These are phyloP conservation scores for Meta bourneti DNA, from an alignment of 2,888 invertebrate species.

Conservation along the genomic window DNA sequence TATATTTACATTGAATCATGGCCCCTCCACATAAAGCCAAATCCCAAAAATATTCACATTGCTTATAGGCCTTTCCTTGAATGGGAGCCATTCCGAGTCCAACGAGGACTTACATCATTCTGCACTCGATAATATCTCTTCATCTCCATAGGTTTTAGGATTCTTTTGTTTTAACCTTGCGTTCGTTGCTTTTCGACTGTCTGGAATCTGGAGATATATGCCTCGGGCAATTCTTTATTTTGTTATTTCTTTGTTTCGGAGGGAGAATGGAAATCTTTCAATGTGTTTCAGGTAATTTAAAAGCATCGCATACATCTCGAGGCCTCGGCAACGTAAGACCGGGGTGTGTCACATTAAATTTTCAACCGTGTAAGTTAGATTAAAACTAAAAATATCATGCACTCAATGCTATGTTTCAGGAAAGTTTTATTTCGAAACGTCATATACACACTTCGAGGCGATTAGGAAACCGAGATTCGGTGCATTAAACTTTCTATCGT, in stretches of 20 bases:
- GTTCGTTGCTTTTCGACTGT: neutral
- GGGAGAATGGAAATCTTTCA: no score
- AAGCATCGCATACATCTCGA: no score
- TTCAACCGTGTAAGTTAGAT: no score
- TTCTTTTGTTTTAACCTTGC: neutral
- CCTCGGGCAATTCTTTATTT: neutral
- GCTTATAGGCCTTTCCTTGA: neutral
- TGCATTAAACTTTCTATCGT: neutral
- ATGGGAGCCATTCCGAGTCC: slow-evolving; percentile 32
- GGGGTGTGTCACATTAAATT: no score
- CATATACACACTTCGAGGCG: neutral
- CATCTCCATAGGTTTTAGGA: slow-evolving; percentile 6
- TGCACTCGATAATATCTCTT: slow-evolving; percentile 32
- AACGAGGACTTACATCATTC: slow-evolving; percentile 19
- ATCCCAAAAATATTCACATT: slow-evolving; percentile 38
- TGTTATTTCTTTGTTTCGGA: no score
- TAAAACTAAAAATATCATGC: no score
- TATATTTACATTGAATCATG: slow-evolving; percentile 18
- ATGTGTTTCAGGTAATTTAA: no score
- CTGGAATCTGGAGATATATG: neutral
- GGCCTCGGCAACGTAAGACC: no score
- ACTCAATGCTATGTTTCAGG: neutral
- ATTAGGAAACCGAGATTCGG: neutral
- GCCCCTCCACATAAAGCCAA: slow-evolving; percentile 17
- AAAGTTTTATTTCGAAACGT: neutral